Base-by-base conservation (phyloP, 2,888 invertebrate genomes). In the Axea sp. region DNA sequence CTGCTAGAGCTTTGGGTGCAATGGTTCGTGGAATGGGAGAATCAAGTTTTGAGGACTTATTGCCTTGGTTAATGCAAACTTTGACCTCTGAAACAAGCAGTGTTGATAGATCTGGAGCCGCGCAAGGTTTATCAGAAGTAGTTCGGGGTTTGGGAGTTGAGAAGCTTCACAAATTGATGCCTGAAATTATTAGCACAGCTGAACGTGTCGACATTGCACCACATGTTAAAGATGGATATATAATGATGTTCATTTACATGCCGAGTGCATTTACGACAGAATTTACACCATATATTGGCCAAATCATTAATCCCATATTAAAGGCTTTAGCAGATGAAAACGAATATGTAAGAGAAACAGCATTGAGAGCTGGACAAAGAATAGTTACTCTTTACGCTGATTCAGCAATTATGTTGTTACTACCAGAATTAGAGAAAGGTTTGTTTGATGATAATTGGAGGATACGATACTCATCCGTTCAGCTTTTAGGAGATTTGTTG, bases 211-310 rank as follows among this genome's bases (percentile, higher is more conserved):
- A 97, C 87, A 96, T 97, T 81, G 96, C 97, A 3, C 96, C 99
- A 0, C 97, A 98, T 88, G 98, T 99, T 1, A 96, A 99, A 84
- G 99, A 99, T 89, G 99, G 99, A 33, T 99, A 99, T 89, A 98
- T 99, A 74, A 98, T 99, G 97, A 97, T 99, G 96, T 99, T 98
- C 88, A 99, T 99, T 84, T 99, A 99, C 89, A 95, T 99, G 93
- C 99, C 99, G 1, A 94, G 94, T 71, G 97, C 98, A 6, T 99
- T 99, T 89, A 96, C 96, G 3, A 93, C 94, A 76, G 96, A 97
- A 85, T 99, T 99, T 89, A 94, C 95, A 0, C 96, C 95, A 0
- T 99, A 98, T 89, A 95, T 98, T 83, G 95, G 98, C 0, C 96
- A 96, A 86, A 98, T 99, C 81, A 96, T 99, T 82, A 98, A 96